These are phyloP conservation scores for Parambassis ranga DNA, from an alignment of 2,797 vertebrate genomes.

Conservation along the genomic window DNA sequence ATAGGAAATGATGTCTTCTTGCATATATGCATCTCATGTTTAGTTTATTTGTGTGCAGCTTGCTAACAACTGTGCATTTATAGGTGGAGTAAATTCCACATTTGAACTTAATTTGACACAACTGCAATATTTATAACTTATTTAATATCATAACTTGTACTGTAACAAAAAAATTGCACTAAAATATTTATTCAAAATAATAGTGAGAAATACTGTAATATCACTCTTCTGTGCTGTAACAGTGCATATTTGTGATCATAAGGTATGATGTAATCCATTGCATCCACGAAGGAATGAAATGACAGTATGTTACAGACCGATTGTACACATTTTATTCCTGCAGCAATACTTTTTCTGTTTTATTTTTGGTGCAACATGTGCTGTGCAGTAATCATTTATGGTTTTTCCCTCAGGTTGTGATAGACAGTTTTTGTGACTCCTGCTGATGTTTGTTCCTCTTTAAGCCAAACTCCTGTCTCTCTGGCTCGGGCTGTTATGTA, in stretches of 20 bases:
- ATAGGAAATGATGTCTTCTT: not conserved
- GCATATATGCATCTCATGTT: constrained; percentile 22
- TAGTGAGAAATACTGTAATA: constrained; percentile 16
- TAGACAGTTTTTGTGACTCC: not conserved
- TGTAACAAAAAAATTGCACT: constrained; percentile 28
- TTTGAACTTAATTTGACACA: constrained; percentile 5
- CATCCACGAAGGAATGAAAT: constrained; percentile 16
- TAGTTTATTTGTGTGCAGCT: constrained; percentile 2
- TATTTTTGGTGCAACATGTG: constrained; percentile 21
- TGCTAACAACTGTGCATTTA: not conserved
- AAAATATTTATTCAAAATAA: no score
- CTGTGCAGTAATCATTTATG: constrained; percentile 7
- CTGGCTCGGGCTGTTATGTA: not conserved
- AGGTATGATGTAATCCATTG: not conserved
- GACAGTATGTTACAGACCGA: not conserved
- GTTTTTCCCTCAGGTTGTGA: constrained; percentile 35
- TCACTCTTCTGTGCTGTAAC: constrained; percentile 19
- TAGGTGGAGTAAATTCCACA: constrained; percentile 2
- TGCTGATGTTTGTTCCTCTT: not conserved
- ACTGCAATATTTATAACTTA: constrained; percentile 31
- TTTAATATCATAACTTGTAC: constrained; percentile 10
- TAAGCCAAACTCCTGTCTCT: not conserved
- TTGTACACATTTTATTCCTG: constrained; percentile 26
- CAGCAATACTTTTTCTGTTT: constrained; percentile 52
- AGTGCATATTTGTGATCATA: constrained; percentile 13